Base-by-base conservation (phyloP, 2,113 vertebrate genomes). In the Thalassoma bifasciatum region DNA sequence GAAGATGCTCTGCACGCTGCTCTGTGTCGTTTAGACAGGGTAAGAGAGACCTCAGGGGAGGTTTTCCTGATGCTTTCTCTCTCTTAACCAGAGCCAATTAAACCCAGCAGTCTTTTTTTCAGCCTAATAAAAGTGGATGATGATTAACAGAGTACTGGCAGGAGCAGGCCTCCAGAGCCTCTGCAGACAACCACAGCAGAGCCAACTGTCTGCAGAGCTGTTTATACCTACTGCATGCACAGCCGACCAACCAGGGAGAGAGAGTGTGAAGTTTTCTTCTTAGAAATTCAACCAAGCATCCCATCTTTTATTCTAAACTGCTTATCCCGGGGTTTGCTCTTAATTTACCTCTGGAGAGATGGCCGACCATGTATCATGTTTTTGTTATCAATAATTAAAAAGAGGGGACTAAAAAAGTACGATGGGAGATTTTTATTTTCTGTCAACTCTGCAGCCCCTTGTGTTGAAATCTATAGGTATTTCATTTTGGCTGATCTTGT, bases 61-160 rank as follows among this genome's bases (percentile, higher is more conserved):
- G 53, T 56, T 75, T 46, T 22, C 59, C 49, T 38, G 24, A 47
- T 30, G 11, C 44, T 70, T 37, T 58, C 62, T 74, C 57, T 59
- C 60, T 59, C 63, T 81, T 63, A 64, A 75, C 52, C 26, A 53
- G 30, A 8, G 2, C 46, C 68, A 81, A 66, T 81, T 87, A 78
- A 82, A 66, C 53, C 13, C 49, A 65, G 52, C 58, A 65, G 56
- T 46, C 62, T 66, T 83, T 80, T 76, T 66, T 72, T 5, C 59
- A 46, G 44, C 46, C 52, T 70, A 75, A 85, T 85, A 61, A 79
- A 64, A 51, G 40, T 49, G 63, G 53, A 61, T 76, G 53, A 61
- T 76, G 73, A 76, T 84, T 79, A 75, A 70, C 38, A 83, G 75
- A 50, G 26, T 24, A 12, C n/a, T 61, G 64, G 67, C 23, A 71